A percentile compares a stretch with the other conserved stretches of the same genome.
Conservation (phyloP, 2,113 vertebrate genomes). For the Hystrix brachyura region DNA sequence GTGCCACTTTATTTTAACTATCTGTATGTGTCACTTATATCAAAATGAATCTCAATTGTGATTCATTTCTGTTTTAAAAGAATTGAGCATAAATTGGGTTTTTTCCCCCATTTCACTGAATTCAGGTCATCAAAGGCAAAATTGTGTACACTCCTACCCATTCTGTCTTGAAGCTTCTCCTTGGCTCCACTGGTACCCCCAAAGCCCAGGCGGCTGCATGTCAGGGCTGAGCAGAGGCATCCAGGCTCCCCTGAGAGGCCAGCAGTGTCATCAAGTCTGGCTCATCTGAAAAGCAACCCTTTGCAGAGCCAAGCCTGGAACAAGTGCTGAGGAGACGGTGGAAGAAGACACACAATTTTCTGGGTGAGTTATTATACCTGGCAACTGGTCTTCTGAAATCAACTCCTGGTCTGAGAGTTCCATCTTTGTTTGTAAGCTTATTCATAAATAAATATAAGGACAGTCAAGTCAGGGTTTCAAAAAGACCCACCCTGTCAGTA, state of each 20-base stretch:
- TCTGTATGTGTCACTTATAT: neutral
- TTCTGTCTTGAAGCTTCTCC: neutral
- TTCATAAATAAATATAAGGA: conserved; percentile 80
- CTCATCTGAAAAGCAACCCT: neutral
- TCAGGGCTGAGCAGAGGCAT: conserved; percentile 36
- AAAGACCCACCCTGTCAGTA: conserved; percentile 61
- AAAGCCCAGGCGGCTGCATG: neutral
- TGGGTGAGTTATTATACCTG: neutral
- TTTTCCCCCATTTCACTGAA: conserved; percentile 2
- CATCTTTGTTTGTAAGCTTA: conserved; percentile 42
- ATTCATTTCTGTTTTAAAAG: conserved; percentile 15
- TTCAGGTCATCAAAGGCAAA: conserved; percentile 1
- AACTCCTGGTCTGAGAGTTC: conserved; percentile 58
- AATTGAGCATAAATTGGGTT: neutral
- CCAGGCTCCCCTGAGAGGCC: neutral
- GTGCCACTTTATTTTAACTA: neutral
- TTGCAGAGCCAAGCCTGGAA: neutral
- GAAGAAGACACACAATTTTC: neutral
- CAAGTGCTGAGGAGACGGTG: neutral
- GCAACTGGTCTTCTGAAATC: conserved; percentile 63
- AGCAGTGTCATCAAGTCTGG: neutral
- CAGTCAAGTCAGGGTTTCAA: conserved; percentile 71
- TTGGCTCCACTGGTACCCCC: neutral
- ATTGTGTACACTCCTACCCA: neutral
- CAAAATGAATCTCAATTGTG: conserved; percentile 39